phyloP scores from a whole-genome alignment of 1,140 invertebrate species.

The Oncopodura yosiiana region DNA sequence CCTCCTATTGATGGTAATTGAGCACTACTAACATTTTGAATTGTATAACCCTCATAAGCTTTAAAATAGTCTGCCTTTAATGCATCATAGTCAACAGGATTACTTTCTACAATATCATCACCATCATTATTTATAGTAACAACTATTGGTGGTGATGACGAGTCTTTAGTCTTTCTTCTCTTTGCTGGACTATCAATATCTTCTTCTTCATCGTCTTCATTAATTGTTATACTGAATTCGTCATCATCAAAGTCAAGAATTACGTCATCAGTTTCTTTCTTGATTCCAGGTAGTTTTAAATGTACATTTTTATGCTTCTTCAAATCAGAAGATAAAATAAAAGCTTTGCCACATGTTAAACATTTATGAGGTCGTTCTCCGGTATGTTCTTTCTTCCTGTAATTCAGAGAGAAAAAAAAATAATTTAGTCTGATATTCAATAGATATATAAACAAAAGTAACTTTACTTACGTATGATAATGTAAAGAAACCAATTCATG shows the following conservation, averaged over 20 bases:
- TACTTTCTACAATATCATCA: background rate
- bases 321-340: constrained; percentile 31
- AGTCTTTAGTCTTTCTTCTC: background rate
- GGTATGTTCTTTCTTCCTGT: constrained; percentile 34
- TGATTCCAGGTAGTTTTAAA: background rate
- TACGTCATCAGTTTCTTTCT: too few relatives aligned
- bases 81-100: background rate
- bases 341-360: constrained; percentile 24
- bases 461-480: constrained; percentile 27
- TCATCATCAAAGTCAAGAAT: background rate
- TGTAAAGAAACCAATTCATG: constrained; percentile 32
- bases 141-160: background rate
- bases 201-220: background rate
- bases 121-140: background rate
- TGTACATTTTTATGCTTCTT: constrained; percentile 31
- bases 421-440: background rate
- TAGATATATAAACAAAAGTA: background rate
- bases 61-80: too few relatives aligned
- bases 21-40: too few relatives aligned
- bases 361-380: constrained; percentile 33
- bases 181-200: background rate
- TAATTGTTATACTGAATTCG: background rate
- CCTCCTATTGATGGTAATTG: too few relatives aligned
- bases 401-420: background rate
- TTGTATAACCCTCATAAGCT: too few relatives aligned